Base-by-base conservation (phyloP, 2,888 invertebrate genomes). In the Aporophyla nigra region DNA sequence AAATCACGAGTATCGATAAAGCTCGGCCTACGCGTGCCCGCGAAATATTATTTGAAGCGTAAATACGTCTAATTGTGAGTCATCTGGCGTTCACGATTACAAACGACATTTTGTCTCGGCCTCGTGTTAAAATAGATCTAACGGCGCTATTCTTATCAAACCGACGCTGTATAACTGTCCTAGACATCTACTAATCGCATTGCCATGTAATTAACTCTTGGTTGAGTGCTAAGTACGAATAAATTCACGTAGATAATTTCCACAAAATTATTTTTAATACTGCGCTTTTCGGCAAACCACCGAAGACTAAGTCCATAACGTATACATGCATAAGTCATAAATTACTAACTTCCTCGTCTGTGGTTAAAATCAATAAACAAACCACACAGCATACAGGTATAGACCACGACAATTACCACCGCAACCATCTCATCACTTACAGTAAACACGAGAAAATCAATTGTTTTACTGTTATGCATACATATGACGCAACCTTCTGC, bases 61-160 rank as follows among this genome's bases (percentile, higher is more conserved):
- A 76, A 85, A 85, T 85, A 77, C 74, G 33, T 40, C 71, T 78
- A 77, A 85, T 83, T 84, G 79, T 84, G 84, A 84, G 61, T 84
- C 84, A 84, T 84, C 74, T 70, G 74, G 80, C 82, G 82, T 84
- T 76, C 83, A 80, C 77, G 66, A 85, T 78, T 78, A 85, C 71
- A 78, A 83, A 83, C 72, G 85, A 78, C 76, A 83, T 83, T 80
- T 85, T 81, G 78, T 83, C 78, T 81, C 75, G 76, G 74, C 71
- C 81, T 77, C 76, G 68, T 59, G 70, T 84, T 85, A 76, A 85
- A 85, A 85, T 85, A 85, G 83, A 83, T 78, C 83, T 81, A 71
- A 85, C 78, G 81, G 73, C 65, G 76, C 85, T 85, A 85, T 85
- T 83, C 83, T 83, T 83, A 78, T 85, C 81, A 78, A 73, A 72